These are phyloP conservation scores for Chesias legatella DNA, from an alignment of 2,888 invertebrate species.

Conservation along the genomic window DNA sequence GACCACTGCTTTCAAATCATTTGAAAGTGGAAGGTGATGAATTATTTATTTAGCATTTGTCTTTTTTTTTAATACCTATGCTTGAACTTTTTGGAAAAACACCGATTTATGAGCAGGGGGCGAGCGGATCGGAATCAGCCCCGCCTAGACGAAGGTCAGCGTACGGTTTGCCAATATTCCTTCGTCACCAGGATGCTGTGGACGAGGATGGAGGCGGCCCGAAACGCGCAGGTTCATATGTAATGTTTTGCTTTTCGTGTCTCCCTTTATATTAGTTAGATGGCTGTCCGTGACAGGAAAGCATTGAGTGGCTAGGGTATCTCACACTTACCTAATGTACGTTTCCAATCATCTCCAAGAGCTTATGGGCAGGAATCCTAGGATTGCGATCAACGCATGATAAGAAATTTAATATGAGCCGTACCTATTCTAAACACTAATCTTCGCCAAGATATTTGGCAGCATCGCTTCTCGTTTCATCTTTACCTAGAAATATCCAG, in stretches of 20 bases:
- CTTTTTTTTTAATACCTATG: constrained; percentile 17
- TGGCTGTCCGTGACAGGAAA: constrained; percentile 30
- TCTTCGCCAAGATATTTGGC: too few species aligned
- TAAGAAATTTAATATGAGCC: too few species aligned
- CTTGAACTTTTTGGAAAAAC: constrained; percentile 21
- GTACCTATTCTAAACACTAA: too few species aligned
- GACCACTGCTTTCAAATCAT: constrained; percentile 13
- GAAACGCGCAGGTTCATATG: constrained; percentile 80
- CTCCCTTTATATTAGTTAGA: constrained; percentile 49
- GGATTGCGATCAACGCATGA: background rate
- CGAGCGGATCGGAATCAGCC: constrained; percentile 69
- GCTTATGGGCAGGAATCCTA: constrained; percentile 2
- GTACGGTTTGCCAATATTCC: constrained; percentile 86
- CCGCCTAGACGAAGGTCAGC: constrained; percentile 83
- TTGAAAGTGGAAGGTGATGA: constrained; percentile 7
- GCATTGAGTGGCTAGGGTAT: constrained; percentile 29
- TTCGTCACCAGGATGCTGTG: constrained; percentile 88
- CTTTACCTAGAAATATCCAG: too few species aligned
- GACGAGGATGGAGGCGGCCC: constrained; percentile 82
- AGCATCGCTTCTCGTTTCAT: background rate
- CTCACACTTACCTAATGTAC: constrained; percentile 8
- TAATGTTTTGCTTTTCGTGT: constrained; percentile 79
- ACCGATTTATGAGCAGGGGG: constrained; percentile 47
- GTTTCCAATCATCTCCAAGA: background rate
- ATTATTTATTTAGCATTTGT: constrained; percentile 12